Percentiles rank a stretch among this genome's conserved stretches.
phyloP scores from a whole-genome alignment of 2,113 vertebrate species.

The Dolichotis patagonum region DNA sequence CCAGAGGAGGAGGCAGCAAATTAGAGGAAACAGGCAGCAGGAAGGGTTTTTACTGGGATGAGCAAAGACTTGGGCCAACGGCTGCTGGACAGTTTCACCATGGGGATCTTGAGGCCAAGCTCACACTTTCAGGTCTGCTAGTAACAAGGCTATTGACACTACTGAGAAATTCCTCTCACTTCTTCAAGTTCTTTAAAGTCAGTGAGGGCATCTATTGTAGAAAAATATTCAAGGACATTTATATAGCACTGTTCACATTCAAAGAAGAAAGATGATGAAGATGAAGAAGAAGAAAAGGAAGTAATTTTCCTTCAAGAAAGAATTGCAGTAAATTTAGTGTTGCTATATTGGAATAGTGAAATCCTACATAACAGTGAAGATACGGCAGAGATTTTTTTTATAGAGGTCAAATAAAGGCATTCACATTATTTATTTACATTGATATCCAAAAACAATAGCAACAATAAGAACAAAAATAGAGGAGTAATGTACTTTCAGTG shows the following conservation, averaged over 20 bases:
- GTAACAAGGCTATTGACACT: background rate
- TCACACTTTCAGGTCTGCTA: background rate
- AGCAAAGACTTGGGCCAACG: background rate
- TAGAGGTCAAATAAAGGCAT: constrained; percentile 48
- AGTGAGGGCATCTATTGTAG: background rate
- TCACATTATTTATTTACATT: constrained; percentile 5
- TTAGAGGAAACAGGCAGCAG: background rate
- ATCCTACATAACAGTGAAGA: background rate
- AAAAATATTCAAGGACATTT: background rate
- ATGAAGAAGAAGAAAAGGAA: background rate
- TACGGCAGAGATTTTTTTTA: background rate
- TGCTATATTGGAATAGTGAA: background rate
- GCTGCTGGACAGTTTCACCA: background rate
- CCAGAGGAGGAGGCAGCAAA: constrained; percentile 10
- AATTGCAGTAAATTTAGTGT: background rate
- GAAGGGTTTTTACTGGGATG: background rate
- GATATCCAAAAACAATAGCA: background rate
- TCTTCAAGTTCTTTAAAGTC: background rate
- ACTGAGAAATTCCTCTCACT: background rate
- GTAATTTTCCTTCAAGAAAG: background rate
- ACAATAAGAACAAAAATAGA: background rate
- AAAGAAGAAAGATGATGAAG: too few species aligned
- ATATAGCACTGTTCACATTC: background rate
- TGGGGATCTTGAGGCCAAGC: background rate
- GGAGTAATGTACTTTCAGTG: background rate